These are phyloP conservation scores for Notamacropus eugenii DNA, from an alignment of 2,797 vertebrate genomes.

Conservation along the genomic window DNA sequence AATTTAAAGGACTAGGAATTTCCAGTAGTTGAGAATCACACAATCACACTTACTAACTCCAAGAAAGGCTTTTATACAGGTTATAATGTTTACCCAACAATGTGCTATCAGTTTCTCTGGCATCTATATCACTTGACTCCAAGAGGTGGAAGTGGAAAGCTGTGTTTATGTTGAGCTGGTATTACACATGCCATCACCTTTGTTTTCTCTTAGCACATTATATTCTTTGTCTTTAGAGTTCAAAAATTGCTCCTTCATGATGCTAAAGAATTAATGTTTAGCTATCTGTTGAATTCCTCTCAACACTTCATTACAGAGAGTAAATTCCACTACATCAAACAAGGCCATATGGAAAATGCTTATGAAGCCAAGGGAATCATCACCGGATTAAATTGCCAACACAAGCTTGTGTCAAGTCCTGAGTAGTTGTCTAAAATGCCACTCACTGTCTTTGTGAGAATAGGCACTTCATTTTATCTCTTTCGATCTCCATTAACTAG, in stretches of 20 bases:
- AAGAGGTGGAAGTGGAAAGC: slow-evolving; percentile 65
- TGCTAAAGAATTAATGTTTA: slow-evolving; percentile 61
- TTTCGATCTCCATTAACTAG: slow-evolving; percentile 49
- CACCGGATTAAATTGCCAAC: slow-evolving; percentile 54
- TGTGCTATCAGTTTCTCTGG: slow-evolving; percentile 40
- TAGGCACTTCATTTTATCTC: slow-evolving; percentile 54
- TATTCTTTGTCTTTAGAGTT: slow-evolving; percentile 72
- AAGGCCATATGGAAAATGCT: slow-evolving; percentile 57
- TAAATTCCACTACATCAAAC: slow-evolving; percentile 70
- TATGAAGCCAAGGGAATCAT: slow-evolving; percentile 65
- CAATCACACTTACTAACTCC: slow-evolving; percentile 7
- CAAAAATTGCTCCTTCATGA: slow-evolving; percentile 66
- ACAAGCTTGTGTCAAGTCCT: neutral
- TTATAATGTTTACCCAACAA: slow-evolving; percentile 44
- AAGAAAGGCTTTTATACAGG: slow-evolving; percentile 6
- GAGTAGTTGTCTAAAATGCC: slow-evolving; percentile 42
- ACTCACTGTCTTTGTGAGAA: slow-evolving; percentile 52
- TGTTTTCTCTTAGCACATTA: slow-evolving; percentile 75
- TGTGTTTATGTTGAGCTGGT: slow-evolving; percentile 64
- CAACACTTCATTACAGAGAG: slow-evolving; percentile 58
- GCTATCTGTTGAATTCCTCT: slow-evolving; percentile 67
- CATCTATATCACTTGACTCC: slow-evolving; percentile 55
- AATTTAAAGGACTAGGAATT: neutral
- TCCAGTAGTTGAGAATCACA: slow-evolving; percentile 1
- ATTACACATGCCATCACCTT: slow-evolving; percentile 68